Conservation (phyloP, 2,797 vertebrate genomes). For the Lateolabrax maculatus region DNA sequence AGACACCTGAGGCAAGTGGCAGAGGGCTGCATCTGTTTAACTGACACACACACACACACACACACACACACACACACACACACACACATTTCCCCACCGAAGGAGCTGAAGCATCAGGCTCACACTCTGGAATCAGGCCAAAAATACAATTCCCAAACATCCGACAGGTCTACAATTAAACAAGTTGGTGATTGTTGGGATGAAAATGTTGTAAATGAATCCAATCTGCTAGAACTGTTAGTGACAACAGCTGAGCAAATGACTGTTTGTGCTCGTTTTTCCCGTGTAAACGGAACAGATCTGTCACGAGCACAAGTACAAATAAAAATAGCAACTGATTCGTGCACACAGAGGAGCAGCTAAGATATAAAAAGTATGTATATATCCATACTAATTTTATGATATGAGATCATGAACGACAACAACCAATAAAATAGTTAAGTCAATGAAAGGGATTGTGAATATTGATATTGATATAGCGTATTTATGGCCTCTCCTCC, state of each 20-base stretch:
- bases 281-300: constrained; percentile 43
- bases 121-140: constrained; percentile 55
- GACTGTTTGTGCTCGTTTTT: constrained; percentile 33
- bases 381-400: constrained; percentile 60
- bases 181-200: constrained; percentile 51
- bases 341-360: constrained; percentile 13
- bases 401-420: constrained; percentile 53
- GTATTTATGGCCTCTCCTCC: constrained; percentile 74
- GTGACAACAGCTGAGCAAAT: constrained; percentile 69
- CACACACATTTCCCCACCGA: constrained; percentile 12
- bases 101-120: constrained; percentile 20
- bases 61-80: constrained; percentile 8
- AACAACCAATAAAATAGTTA: constrained; percentile 71
- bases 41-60: constrained; percentile 18
- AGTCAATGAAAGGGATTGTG: constrained; percentile 75
- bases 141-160: constrained; percentile 54
- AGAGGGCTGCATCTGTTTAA: constrained; percentile 74
- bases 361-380: constrained; percentile 27
- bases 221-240: constrained; percentile 63
- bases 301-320: constrained; percentile 26
- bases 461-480: constrained; percentile 73
- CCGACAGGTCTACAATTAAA: constrained; percentile 67
- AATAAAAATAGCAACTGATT: constrained; percentile 58
- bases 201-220: constrained; percentile 67
- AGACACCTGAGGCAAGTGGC: constrained; percentile 77